Conservation (phyloP, 2,113 vertebrate genomes). For the Lampris incognitus region DNA sequence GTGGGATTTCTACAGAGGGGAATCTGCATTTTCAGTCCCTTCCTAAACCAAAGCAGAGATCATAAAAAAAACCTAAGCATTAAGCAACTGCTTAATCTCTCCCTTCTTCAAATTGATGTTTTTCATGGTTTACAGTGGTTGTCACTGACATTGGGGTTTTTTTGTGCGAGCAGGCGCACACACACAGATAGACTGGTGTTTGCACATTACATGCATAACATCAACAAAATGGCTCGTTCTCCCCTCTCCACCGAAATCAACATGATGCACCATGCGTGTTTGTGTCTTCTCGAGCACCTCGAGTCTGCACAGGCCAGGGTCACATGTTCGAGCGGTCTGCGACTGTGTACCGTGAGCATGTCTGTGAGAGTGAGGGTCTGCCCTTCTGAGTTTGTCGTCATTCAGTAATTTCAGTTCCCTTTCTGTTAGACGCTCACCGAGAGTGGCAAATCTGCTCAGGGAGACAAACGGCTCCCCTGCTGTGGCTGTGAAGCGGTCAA, state of each 20-base stretch:
- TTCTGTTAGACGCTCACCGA: slow-evolving; percentile 65
- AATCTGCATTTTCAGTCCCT: not conserved
- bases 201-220: slow-evolving; percentile 8
- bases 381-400: slow-evolving; percentile 50
- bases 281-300: slow-evolving; percentile 12
- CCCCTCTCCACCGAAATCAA: slow-evolving; percentile 39
- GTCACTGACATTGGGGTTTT: slow-evolving; percentile 7
- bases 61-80: slow-evolving; percentile 2
- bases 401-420: slow-evolving; percentile 64
- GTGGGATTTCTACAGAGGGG: not conserved
- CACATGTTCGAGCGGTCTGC: not conserved
- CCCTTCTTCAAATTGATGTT: slow-evolving; percentile 19
- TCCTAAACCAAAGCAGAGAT: slow-evolving; percentile 11
- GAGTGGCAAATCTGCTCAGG: slow-evolving; percentile 69
- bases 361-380: slow-evolving; percentile 33
- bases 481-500: slow-evolving; percentile 65
- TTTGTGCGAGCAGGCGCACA: slow-evolving; percentile 40
- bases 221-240: slow-evolving; percentile 11
- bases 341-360: not conserved
- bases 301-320: slow-evolving; percentile 15
- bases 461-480: slow-evolving; percentile 71
- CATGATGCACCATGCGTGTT: slow-evolving; percentile 18
- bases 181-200: slow-evolving; percentile 13
- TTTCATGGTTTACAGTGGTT: slow-evolving; percentile 31
- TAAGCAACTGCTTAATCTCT: not conserved